phyloP scores from a whole-genome alignment of 2,113 vertebrate genomes.

The Pyrgilauda ruficollis region DNA sequence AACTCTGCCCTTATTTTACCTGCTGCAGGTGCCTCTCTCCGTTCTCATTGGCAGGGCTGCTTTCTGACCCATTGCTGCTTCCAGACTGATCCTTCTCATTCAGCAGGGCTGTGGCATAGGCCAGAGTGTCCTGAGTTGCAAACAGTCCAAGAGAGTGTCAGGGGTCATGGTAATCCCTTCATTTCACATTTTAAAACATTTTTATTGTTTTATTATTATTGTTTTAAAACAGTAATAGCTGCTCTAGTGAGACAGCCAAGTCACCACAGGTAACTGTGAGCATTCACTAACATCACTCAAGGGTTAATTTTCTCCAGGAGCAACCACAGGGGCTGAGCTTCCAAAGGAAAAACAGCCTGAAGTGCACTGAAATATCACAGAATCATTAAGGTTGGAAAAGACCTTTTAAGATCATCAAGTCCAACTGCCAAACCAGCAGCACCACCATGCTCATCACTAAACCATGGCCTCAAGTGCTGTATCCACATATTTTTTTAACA shows the following conservation, averaged over 20 bases:
- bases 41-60: slow-evolving; percentile 93
- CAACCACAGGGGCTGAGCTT: background rate
- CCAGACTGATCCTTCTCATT: slow-evolving; percentile 98
- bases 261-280: background rate
- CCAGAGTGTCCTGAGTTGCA: slow-evolving; percentile 87
- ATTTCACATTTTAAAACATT: background rate
- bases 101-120: slow-evolving; percentile 94
- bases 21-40: slow-evolving; percentile 90
- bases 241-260: background rate
- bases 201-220: background rate
- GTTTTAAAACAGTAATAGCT: background rate
- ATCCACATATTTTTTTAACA: background rate
- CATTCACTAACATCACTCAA: background rate
- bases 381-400: background rate
- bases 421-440: background rate
- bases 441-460: background rate
- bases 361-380: background rate
- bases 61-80: slow-evolving; percentile 97
- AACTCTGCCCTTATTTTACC: slow-evolving; percentile 69
- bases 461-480: background rate
- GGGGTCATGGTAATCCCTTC: background rate
- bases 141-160: background rate
- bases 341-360: background rate
- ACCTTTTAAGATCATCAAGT: background rate
- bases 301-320: background rate